phyloP scores from a whole-genome alignment of 30 jellyfish, hydroid and myxozoan species.

The Aurelia aurita region DNA sequence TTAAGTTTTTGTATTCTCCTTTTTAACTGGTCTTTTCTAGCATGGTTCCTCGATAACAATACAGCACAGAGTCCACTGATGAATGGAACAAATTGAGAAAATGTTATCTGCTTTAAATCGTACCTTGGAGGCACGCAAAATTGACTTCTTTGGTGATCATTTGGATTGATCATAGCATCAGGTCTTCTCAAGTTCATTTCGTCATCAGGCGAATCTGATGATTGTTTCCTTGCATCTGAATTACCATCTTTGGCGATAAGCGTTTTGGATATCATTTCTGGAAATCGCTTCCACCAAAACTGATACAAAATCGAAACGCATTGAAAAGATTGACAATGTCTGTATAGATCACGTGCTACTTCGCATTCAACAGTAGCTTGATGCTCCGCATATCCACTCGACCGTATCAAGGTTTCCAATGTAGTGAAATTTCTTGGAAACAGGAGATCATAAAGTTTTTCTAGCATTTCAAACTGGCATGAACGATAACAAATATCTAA shows the following conservation, averaged over 20 bases:
- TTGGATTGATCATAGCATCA: background rate
- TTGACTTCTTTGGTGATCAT: background rate
- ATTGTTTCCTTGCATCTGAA: background rate
- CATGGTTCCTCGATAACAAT: constrained; percentile 20
- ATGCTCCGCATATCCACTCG: background rate
- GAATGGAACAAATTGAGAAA: constrained; percentile 3
- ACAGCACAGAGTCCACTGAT: constrained; percentile 2
- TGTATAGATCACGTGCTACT: background rate
- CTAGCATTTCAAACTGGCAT: constrained; percentile 51
- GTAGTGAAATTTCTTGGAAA: constrained; percentile 59
- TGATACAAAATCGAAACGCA: constrained; percentile 25
- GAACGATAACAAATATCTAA: constrained; percentile 28
- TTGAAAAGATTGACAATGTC: constrained; percentile 21
- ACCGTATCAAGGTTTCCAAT: background rate
- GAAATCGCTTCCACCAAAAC: constrained; percentile 71
- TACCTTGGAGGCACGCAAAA: background rate
- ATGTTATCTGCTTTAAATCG: background rate
- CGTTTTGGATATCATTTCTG: background rate
- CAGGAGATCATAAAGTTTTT: constrained; percentile 28
- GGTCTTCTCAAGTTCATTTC: too few relatives aligned
- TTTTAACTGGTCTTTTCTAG: constrained; percentile 25
- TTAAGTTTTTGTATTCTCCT: background rate
- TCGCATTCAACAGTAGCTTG: background rate
- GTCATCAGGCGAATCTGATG: background rate
- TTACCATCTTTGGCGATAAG: background rate